These are phyloP conservation scores for Ypsolopha scabrella DNA, from an alignment of 2,888 invertebrate genomes.

Conservation along the genomic window DNA sequence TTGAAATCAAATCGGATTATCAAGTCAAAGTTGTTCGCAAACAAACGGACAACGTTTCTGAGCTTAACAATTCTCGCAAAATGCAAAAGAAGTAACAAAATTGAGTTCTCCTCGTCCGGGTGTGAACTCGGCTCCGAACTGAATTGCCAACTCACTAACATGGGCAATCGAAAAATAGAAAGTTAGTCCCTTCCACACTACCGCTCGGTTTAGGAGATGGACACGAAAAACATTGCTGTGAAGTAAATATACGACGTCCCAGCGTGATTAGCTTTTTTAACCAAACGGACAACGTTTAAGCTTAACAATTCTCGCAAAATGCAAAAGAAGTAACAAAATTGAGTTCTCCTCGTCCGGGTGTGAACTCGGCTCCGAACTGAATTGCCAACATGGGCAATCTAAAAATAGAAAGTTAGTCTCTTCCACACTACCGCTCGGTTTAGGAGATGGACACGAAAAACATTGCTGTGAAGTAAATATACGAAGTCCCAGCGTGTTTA, in stretches of 20 bases:
- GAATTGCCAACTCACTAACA: slow-evolving; percentile 59
- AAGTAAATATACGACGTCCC: too few relatives aligned
- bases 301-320: slow-evolving; percentile 26
- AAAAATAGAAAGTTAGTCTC: slow-evolving; percentile 58
- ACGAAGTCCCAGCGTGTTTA: too few relatives aligned
- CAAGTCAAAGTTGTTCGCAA: slow-evolving; percentile 3
- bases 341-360: slow-evolving; percentile 35
- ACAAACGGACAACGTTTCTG: slow-evolving; percentile 16
- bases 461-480: too few relatives aligned
- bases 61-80: slow-evolving; percentile 22
- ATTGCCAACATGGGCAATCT: slow-evolving; percentile 60
- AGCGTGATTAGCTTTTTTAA: too few relatives aligned
- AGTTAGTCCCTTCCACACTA: slow-evolving; percentile 32
- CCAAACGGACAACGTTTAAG: slow-evolving; percentile 19
- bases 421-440: slow-evolving; percentile 18
- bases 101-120: slow-evolving; percentile 36
- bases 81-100: slow-evolving; percentile 51
- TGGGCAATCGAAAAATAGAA: slow-evolving; percentile 65
- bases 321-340: slow-evolving; percentile 50
- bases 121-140: slow-evolving; percentile 50
- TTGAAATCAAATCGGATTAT: neutral
- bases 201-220: slow-evolving; percentile 8
- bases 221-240: too few relatives aligned
- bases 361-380: slow-evolving; percentile 51
- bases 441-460: too few relatives aligned